Evolutionary conservation across 2,113 vertebrate genomes (phyloP).

Genomic region (Alexandromys fortis): DNA sequence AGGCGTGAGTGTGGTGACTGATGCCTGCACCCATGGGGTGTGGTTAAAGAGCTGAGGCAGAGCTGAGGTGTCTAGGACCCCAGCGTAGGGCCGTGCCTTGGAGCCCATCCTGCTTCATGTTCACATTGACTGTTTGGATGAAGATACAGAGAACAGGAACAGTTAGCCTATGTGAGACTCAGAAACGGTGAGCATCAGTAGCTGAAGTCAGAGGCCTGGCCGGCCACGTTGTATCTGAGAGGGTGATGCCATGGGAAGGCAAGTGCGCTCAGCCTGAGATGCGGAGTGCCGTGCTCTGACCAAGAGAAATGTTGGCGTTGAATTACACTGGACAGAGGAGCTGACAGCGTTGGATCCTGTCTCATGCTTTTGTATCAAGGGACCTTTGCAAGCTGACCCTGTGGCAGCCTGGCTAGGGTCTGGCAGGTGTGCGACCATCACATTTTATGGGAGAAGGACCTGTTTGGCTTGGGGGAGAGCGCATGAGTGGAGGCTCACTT

Average conservation of each 20-base stretch:
- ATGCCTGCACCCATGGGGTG: background rate
- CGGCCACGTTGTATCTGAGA: background rate
- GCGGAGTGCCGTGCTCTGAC: background rate
- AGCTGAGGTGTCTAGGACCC: background rate
- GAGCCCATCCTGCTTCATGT: background rate
- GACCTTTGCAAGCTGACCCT: background rate
- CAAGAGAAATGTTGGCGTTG: background rate
- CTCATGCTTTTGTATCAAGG: background rate
- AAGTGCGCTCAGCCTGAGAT: background rate
- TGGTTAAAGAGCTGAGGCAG: background rate
- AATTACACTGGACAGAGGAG: rapidly evolving
- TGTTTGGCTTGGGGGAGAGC: background rate
- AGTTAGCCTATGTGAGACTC: background rate
- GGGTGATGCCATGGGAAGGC: background rate
- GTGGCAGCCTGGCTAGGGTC: background rate
- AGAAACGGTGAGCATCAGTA: background rate
- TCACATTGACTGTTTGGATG: background rate
- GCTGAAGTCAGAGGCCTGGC: background rate
- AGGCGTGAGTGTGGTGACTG: background rate
- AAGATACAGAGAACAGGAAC: background rate
- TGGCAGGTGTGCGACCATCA: background rate
- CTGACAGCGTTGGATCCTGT: rapidly evolving
- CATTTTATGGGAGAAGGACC: background rate
- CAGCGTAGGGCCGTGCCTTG: background rate
- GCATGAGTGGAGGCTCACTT: background rate